Base-by-base conservation (phyloP, 1,140 invertebrate genomes). In the Orchestia grillus region DNA sequence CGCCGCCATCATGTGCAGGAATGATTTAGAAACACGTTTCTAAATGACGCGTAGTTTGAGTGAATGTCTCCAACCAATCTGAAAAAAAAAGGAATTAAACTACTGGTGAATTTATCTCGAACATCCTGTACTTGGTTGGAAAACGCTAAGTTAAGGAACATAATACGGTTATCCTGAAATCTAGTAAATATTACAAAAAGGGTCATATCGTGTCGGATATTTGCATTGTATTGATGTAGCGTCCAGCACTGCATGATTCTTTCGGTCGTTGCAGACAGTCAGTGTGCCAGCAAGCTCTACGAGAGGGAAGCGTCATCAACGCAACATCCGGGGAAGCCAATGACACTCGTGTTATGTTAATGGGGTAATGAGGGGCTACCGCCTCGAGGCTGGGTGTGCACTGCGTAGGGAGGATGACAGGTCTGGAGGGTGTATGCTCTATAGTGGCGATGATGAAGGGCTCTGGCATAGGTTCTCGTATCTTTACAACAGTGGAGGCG, bases 311-410 rank as follows among this genome's bases (percentile, higher is more conserved):
- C 44, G 88, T 42, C 44, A 44, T 91, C 44, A 91, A 11, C 3
- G 41, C 44, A 11, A 91, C 88, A 42, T 91, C 88, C 88, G 88
- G 88, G 44, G 88, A 28, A 91, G 88, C 44, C 88, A 91, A 91
- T 91, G 88, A 91, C 88, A 91, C 88, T 91, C 28, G 88, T 91
- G 88, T 91, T 44, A 91, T 91, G 88, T 91, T 91, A 91, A 91
- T 91, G 88, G 88, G 41, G 88, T 91, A 91, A 91, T 91, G 88
- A 91, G 88, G 41, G 41, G 88, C 41, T 42, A 28, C 15, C 0
- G 88, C 41, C 41, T 19, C 88, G 15, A 28, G 62, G 62, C 62
- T 77, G 62, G 62, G 62, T 36, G 62, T 77, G 62, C 11, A 28
- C 62, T 36, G 62, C 62, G 11, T 36, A 77, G 11, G 62, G 62